Percentiles rank a stretch among this genome's conserved stretches.
Evolutionary conservation across 2,113 vertebrate species (phyloP).

Genomic region (Gulo gulo): DNA sequence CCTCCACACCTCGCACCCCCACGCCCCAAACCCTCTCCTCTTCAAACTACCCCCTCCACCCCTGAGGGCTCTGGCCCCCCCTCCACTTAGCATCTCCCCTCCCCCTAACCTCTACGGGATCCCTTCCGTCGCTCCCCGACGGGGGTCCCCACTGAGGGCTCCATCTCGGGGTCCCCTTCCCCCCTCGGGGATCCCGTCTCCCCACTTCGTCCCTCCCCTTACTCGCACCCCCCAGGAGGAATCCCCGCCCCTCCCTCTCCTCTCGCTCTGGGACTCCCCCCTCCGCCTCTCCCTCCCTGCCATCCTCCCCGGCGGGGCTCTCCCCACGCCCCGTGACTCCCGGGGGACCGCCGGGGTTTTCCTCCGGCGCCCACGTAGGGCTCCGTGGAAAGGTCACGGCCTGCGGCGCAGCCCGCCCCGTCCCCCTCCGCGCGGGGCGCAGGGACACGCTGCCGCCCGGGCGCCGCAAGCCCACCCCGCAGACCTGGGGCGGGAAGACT

Average conservation of each 20-base stretch:
- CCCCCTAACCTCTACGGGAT: neutral
- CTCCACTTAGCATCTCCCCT: neutral
- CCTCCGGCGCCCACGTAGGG: conserved; percentile 31
- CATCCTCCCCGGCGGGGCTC: neutral
- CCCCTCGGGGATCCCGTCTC: neutral
- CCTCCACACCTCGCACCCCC: neutral
- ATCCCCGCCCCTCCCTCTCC: neutral
- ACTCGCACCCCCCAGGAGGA: neutral
- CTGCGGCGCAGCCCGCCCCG: neutral
- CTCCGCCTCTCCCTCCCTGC: neutral
- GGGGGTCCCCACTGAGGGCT: neutral
- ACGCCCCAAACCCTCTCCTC: neutral
- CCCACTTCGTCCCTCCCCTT: neutral
- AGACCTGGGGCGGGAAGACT: neutral
- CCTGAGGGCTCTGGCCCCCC: neutral
- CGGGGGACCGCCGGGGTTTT: conserved; percentile 25
- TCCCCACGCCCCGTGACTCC: conserved; percentile 1
- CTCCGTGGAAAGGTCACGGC: conserved; percentile 61
- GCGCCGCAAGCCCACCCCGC: neutral
- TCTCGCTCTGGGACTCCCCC: neutral
- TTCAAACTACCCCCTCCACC: neutral
- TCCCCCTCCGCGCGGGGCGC: too few species aligned
- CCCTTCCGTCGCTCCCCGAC: neutral
- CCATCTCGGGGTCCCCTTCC: too few species aligned
- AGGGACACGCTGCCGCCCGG: too few species aligned